Evolutionary conservation across 2,113 vertebrate genomes (phyloP).

Genomic region (Naja naja): DNA sequence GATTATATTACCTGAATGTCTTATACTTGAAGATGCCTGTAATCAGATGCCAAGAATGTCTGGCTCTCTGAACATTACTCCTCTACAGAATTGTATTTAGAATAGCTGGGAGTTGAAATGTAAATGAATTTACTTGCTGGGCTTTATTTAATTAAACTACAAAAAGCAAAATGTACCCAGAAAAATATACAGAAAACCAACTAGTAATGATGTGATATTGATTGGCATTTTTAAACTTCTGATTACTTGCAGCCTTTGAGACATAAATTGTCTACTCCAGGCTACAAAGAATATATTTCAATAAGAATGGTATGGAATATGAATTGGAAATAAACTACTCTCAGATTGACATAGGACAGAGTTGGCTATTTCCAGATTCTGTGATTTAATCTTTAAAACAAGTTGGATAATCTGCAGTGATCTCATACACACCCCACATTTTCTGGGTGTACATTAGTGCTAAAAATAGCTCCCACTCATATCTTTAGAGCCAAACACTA

Average conservation of each 20-base stretch:
- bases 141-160: background rate
- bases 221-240: background rate
- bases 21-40: background rate
- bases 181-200: background rate
- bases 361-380: background rate
- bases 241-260: background rate
- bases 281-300: background rate
- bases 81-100: background rate
- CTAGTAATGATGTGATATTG: background rate
- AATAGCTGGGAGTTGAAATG: background rate
- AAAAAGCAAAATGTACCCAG: background rate
- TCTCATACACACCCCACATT: background rate
- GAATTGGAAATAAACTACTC: background rate
- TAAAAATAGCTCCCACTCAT: background rate
- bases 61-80: background rate
- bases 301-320: background rate
- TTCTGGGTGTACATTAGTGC: too few relatives aligned
- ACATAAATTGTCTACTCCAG: background rate
- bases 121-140: background rate
- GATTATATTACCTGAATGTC: background rate
- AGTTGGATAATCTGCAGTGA: background rate
- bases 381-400: background rate
- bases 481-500: background rate
- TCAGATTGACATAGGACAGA: background rate
- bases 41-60: background rate